Evolutionary conservation across 2,113 vertebrate genomes (phyloP).

Genomic region (Dasyprocta punctata): DNA sequence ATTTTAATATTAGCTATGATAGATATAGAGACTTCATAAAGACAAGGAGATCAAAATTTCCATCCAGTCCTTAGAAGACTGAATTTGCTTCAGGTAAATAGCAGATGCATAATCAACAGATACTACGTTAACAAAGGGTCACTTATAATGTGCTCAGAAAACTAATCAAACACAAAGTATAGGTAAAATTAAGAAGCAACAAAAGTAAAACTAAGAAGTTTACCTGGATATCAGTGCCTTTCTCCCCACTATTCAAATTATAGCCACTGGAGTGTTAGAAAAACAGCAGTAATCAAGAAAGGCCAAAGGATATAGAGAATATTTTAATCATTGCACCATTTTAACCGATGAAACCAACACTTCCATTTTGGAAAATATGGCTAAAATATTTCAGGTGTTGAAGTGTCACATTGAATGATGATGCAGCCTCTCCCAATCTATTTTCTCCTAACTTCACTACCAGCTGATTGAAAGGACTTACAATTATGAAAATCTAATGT

Average conservation of each 20-base stretch:
- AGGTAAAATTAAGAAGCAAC: neutral
- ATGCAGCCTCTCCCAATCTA: neutral
- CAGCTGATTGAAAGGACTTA: slow-evolving; percentile 52
- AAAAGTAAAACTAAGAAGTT: neutral
- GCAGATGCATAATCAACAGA: neutral
- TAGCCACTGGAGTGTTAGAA: neutral
- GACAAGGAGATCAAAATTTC: neutral
- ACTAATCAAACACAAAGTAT: neutral
- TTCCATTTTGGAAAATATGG: neutral
- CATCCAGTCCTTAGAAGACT: neutral
- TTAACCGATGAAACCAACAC: neutral
- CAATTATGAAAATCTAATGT: slow-evolving; percentile 26
- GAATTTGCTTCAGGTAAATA: slow-evolving; percentile 7
- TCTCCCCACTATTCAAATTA: neutral
- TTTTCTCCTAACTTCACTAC: slow-evolving; percentile 34
- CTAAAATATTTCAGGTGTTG: slow-evolving; percentile 16
- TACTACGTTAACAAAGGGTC: neutral
- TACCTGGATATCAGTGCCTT: neutral
- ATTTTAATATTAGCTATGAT: neutral
- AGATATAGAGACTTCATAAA: slow-evolving; percentile 15
- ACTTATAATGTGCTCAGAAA: neutral
- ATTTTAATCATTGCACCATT: neutral
- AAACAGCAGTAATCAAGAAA: neutral
- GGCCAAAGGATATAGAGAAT: neutral
- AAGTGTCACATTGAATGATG: neutral